Conservation (phyloP, 53 echinoderm and acorn worm species). For the Henricia sp. region DNA sequence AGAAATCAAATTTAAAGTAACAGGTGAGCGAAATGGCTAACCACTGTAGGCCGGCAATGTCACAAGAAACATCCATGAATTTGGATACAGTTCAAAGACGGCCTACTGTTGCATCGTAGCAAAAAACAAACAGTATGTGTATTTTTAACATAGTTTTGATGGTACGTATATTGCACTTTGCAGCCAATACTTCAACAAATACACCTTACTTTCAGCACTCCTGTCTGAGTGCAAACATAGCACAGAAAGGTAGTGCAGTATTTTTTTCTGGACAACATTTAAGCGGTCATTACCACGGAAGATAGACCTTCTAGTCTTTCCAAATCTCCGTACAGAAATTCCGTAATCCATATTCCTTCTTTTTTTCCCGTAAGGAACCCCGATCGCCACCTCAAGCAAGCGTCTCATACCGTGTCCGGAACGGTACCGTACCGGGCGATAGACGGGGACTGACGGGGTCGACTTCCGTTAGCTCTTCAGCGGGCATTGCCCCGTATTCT, state of each 20-base stretch:
- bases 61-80: too few relatives aligned
- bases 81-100: too few relatives aligned
- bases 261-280: background rate
- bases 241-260: too few relatives aligned
- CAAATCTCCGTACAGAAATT: background rate
- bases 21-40: too few relatives aligned
- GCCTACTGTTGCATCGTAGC: too few relatives aligned
- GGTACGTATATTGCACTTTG: background rate
- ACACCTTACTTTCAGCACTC: too few relatives aligned
- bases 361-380: background rate
- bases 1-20: too few relatives aligned
- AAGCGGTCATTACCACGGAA: slow-evolving; percentile 50
- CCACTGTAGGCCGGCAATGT: too few relatives aligned
- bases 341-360: slow-evolving; percentile 27
- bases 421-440: background rate
- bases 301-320: background rate
- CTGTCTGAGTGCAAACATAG: too few relatives aligned
- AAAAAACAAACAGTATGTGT: background rate
- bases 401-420: background rate
- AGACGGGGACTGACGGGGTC: background rate
- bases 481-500: slow-evolving; percentile 53
- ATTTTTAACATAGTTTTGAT: background rate
- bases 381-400: background rate
- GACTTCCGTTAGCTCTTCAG: slow-evolving; percentile 44
- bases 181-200: too few relatives aligned